Evolutionary conservation across 1,140 invertebrate genomes (phyloP), one percentile per base, ranked within the genome.

Genomic region (Drosophila oshimai): DNA sequence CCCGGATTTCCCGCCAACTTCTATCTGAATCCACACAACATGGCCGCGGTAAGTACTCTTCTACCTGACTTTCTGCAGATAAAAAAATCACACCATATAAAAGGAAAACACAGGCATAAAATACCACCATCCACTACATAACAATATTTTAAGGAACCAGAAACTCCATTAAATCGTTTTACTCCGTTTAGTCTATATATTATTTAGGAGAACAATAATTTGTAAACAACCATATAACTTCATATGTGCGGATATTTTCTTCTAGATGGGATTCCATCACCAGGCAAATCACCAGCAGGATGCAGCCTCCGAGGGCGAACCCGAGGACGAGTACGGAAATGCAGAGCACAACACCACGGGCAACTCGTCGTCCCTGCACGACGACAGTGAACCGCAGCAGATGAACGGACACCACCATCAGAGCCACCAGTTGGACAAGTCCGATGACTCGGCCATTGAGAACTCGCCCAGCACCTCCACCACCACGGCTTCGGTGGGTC

Each of bases 1-100:
- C 90, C 54, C 13, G 76, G 77, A 15, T 90, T 90, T 29, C 87
- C 89, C 4, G 70, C 86, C n/a, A 90, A 76, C 28, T 89, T 90
- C 36, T 90, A 90, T 41, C 41, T 90, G 33, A 87, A 87, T 81
- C 81, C 86, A 22, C 71, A 71, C 90, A 91, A 39, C 77, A 92
- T 92, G 90, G 84, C 89, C 10, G 86, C 89, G 0, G 89, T 89
- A 15, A n/a, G n/a, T n/a, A n/a, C n/a, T n/a, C n/a, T n/a, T n/a
- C n/a, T n/a, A n/a, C n/a, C n/a, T n/a, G n/a, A n/a, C n/a, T n/a
- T n/a, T n/a, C n/a, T n/a, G n/a, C n/a, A n/a, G n/a, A n/a, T n/a
- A n/a, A n/a, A n/a, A n/a, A n/a, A n/a, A n/a, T n/a, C n/a, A n/a
- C n/a, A n/a, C n/a, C n/a, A n/a, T n/a, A n/a, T n/a, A n/a, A n/a